A percentile compares a stretch with the other conserved stretches of the same genome.
These are phyloP conservation scores for Campaea margaritaria DNA, from an alignment of 2,888 invertebrate species.

Conservation along the genomic window DNA sequence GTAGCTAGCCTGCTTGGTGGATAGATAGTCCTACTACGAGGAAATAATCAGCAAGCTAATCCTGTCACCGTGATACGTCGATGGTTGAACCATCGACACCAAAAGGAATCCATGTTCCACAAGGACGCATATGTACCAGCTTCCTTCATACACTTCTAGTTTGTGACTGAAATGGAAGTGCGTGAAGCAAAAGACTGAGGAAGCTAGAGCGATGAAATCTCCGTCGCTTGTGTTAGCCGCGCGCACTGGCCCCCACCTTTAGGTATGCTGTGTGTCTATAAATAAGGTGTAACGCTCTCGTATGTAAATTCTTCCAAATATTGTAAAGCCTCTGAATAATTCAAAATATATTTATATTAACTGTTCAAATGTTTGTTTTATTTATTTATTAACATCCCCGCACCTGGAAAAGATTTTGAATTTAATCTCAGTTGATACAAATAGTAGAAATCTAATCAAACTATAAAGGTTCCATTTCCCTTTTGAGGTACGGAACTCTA, in stretches of 20 bases:
- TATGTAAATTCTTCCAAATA: constrained; percentile 81
- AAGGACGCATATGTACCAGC: background rate
- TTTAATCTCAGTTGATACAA: too few species aligned
- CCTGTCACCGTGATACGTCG: too few species aligned
- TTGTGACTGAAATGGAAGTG: background rate
- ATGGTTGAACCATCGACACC: too few species aligned
- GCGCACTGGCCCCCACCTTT: constrained; percentile 38
- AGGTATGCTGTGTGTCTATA: constrained; percentile 60
- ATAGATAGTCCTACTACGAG: too few species aligned
- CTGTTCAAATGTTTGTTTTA: constrained; percentile 81
- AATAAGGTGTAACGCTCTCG: constrained; percentile 63
- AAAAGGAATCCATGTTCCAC: too few species aligned
- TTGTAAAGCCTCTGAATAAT: constrained; percentile 85
- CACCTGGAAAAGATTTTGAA: too few species aligned
- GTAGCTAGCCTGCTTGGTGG: too few species aligned
- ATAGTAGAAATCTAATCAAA: too few species aligned
- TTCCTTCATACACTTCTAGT: background rate
- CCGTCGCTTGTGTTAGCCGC: constrained; percentile 63
- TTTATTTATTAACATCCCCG: constrained; percentile 45
- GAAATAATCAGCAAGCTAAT: too few species aligned
- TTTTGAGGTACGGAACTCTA: too few species aligned
- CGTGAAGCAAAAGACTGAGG: background rate
- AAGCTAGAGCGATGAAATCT: constrained; percentile 13
- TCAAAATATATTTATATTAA: constrained; percentile 86
- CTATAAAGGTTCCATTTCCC: too few species aligned